Conservation (phyloP, 2,888 invertebrate genomes). For the Nomada fabriciana region DNA sequence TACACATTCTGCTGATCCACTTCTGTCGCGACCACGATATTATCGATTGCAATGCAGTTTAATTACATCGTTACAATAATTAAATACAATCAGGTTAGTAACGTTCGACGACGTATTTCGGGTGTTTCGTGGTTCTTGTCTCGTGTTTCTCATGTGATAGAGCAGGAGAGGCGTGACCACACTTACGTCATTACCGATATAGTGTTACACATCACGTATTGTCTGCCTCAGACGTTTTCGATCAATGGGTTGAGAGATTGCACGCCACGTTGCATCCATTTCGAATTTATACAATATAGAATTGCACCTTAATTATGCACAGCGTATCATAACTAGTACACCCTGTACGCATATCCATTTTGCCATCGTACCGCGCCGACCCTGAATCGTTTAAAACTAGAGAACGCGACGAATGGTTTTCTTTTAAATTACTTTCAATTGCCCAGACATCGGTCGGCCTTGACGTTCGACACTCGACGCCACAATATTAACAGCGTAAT, state of each 20-base stretch:
- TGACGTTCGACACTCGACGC: slow-evolving; percentile 35
- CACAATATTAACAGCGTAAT: slow-evolving; percentile 19
- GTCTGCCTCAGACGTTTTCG: slow-evolving; percentile 22
- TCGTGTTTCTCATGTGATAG: slow-evolving; percentile 36
- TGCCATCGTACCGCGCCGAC: background rate
- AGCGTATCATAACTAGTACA: background rate
- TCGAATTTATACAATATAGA: too few species aligned
- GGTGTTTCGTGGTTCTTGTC: background rate
- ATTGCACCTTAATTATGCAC: too few species aligned
- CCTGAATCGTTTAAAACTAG: background rate
- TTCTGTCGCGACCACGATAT: background rate
- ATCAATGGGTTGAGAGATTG: too few species aligned
- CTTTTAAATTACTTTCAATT: slow-evolving; percentile 32
- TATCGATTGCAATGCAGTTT: background rate
- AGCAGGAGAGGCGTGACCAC: slow-evolving; percentile 13
- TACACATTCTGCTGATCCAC: background rate
- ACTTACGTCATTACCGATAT: slow-evolving; percentile 42
- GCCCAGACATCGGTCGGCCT: slow-evolving; percentile 22
- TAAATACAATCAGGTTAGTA: background rate
- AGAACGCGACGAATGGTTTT: background rate
- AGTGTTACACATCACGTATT: slow-evolving; percentile 37
- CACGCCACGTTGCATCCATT: background rate
- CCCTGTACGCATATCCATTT: background rate
- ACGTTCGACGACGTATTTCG: background rate
- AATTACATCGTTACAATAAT: slow-evolving; percentile 5